Percentiles rank a stretch among this genome's conserved stretches.
Conservation (phyloP, 2,797 vertebrate species). For the Atherinosoma microstoma region DNA sequence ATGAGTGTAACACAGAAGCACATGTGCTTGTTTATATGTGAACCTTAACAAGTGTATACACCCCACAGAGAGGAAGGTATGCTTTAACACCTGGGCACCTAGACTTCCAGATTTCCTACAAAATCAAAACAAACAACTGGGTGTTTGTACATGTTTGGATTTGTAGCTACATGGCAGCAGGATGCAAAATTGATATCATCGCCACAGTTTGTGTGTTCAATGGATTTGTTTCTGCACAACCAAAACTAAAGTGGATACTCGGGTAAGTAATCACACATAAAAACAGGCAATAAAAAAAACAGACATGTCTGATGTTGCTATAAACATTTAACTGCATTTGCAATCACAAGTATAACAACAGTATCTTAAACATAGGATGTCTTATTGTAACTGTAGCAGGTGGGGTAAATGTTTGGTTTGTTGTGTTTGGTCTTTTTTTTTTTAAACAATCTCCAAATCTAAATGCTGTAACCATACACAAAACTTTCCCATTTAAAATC, state of each 20-base stretch:
- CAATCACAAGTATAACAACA: too few relatives aligned
- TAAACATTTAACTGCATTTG: too few relatives aligned
- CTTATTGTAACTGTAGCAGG: too few relatives aligned
- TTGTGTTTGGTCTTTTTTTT: too few relatives aligned
- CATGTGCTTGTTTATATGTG: conserved; percentile 23
- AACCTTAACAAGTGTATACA: conserved; percentile 26
- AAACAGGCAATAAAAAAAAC: too few relatives aligned
- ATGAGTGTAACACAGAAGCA: conserved; percentile 23
- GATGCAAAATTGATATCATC: not conserved
- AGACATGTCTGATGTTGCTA: too few relatives aligned
- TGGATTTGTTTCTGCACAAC: not conserved
- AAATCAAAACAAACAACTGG: not conserved
- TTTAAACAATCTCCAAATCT: not conserved
- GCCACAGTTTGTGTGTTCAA: not conserved
- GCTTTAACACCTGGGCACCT: conserved; percentile 30
- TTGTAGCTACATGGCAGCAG: not conserved
- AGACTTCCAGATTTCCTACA: conserved; percentile 21
- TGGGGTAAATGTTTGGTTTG: too few relatives aligned
- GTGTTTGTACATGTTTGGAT: not conserved
- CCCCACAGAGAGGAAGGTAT: conserved; percentile 41
- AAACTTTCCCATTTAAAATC: not conserved
- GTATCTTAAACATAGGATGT: too few relatives aligned
- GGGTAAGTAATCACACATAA: too few relatives aligned
- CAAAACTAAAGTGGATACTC: too few relatives aligned
- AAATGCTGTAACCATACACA: not conserved